A percentile compares a stretch with the other conserved stretches of the same genome.
These are phyloP conservation scores for Acanthosepion pharaonis DNA, from an alignment of 2,888 invertebrate species.

Conservation along the genomic window DNA sequence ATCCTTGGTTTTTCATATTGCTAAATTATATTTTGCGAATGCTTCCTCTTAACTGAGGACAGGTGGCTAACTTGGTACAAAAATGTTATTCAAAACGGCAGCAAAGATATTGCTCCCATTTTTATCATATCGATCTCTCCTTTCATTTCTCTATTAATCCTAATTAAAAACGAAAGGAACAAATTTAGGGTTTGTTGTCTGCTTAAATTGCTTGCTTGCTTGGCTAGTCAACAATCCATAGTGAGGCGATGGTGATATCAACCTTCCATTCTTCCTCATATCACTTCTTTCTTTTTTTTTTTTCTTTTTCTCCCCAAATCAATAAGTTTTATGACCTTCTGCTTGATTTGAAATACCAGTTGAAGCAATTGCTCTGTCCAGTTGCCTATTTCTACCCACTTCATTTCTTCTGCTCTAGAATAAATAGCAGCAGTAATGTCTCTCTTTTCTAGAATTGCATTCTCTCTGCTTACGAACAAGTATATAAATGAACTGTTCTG, in stretches of 20 bases:
- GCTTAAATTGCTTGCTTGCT: too few relatives aligned
- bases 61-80: conserved; percentile 11
- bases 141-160: background rate
- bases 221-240: background rate
- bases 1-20: background rate
- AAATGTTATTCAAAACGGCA: background rate
- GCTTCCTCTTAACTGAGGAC: background rate
- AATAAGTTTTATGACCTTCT: background rate
- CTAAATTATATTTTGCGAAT: background rate
- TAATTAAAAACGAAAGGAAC: background rate
- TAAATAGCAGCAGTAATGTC: background rate
- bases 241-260: background rate
- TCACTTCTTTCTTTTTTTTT: background rate
- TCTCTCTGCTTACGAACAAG: background rate
- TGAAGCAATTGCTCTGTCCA: background rate
- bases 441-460: background rate
- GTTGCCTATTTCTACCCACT: background rate
- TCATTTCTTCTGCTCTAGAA: background rate
- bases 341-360: conserved; percentile 3
- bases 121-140: background rate
- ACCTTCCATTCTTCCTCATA: background rate
- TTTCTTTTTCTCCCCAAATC: background rate
- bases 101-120: background rate
- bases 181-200: background rate
- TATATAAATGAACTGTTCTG: background rate